Evolutionary conservation across 2,888 invertebrate species (phyloP), one percentile per base, ranked within the genome.

Genomic region (Esperia sulphurella): DNA sequence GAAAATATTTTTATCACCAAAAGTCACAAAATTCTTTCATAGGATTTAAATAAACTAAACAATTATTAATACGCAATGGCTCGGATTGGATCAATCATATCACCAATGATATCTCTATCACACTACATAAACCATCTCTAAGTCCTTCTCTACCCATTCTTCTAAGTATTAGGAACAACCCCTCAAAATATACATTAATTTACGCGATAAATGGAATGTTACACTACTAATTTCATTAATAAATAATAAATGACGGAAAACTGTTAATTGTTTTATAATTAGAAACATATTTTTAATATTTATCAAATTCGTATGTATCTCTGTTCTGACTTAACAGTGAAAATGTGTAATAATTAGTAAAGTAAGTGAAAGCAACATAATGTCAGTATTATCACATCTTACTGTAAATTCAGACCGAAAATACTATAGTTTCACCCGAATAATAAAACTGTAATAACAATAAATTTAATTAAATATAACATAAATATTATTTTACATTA

Each of bases 401-500:
- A 21, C 2, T 21, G 21, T 21, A 21, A 21, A 21, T 21, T 21
- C 21, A 21, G 21, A 21, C 21, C 5, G 21, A 21, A n/a, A n/a
- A 21, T 21, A 21, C 21, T 21, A 21, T 21, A 21, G 21, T 21
- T 21, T 80, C 81, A 82, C 76, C 79, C 69, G 83, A 81, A 79
- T 75, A 79, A 79, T 75, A 75, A 65, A 73, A 75, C 71, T 76
- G 54, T 71, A 68, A 72, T 78, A 82, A 86, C 81, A 83, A 81
- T 84, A 77, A 77, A 77, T 73, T 21, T 2, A 31, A 9, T 83
- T 83, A 83, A 87, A 86, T 83, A 85, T 78, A 70, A 80, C 75
- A 87, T 88, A 89, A 89, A 87, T 88, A 88, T 85, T 88, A 86
- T 78, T 83, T 87, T 88, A 89, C 89, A 88, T 81, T 85, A 84